phyloP scores from a whole-genome alignment of 2,113 vertebrate species.

The Bambusicola thoracicus region DNA sequence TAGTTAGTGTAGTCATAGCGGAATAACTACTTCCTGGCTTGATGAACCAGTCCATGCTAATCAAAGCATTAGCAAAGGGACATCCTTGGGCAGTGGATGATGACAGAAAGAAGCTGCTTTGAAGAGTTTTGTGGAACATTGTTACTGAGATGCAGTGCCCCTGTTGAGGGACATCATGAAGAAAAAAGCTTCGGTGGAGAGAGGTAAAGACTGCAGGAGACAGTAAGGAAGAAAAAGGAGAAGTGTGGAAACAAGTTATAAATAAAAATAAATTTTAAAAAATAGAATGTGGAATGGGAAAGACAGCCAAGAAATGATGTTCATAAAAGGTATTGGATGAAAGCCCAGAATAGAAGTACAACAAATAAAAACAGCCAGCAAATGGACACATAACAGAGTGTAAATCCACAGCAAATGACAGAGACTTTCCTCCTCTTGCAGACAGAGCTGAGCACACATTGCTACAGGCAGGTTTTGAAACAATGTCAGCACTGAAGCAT shows the following conservation, averaged over 20 bases:
- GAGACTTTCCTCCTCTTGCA: neutral
- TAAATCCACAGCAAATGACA: constrained; percentile 8
- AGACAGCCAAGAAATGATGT: constrained; percentile 54
- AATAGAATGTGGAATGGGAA: constrained; percentile 5
- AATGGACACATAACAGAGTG: constrained; percentile 36
- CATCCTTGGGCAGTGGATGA: neutral
- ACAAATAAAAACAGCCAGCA: constrained; percentile 51
- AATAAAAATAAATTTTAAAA: constrained; percentile 28
- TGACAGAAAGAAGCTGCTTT: neutral
- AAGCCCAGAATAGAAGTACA: constrained; percentile 55
- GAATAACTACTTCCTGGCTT: neutral
- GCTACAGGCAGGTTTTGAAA: constrained; percentile 5
- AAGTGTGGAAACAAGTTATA: constrained; percentile 22
- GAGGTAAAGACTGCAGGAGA: neutral
- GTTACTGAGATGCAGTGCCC: neutral
- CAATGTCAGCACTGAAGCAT: neutral
- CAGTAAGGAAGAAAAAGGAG: neutral
- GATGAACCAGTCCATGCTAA: no score
- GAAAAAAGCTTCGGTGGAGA: neutral
- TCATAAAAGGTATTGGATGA: constrained; percentile 55
- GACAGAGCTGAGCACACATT: constrained; percentile 20
- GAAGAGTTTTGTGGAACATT: neutral
- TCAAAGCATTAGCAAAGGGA: neutral
- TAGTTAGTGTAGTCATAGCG: neutral
- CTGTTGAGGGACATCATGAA: neutral